Evolutionary conservation across 2,113 vertebrate species (phyloP), one percentile per base, ranked within the genome.

Genomic region (Lagopus leucura): DNA sequence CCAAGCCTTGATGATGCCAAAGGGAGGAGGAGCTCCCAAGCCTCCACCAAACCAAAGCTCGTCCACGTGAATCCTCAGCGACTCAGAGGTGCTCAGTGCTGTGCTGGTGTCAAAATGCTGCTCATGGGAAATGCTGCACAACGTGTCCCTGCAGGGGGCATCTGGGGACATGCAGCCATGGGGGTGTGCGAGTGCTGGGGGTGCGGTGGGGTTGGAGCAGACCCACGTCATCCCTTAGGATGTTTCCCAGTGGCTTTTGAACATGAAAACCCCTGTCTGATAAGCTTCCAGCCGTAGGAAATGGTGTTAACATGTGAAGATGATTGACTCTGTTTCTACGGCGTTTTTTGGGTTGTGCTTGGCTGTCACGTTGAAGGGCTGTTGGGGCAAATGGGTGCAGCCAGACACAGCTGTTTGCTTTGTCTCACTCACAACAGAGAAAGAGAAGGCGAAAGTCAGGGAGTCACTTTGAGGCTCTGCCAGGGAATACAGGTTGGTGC

Each of bases 31-130:
- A 64, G 4, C 19, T 92, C 63, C 16, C n/a, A 74, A 13, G 28
- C 10, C 42, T 21, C n/a, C 42, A 38, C 5, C 38, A 50, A 82
- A 66, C 30, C 30, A 83, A 48, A 75, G 8, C 11, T 60, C 42
- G 20, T 34, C 19, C 30, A 20, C 0, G 0, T 43, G 32, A 50
- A 48, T 40, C 12, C 32, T 75, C 36, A 1, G 1, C 71, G 70
- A 42, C 76, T 85, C 24, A 40, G 36, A 75, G 64, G 40, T n/a
- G 6, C 25, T 43, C 24, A 25, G 30, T 45, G 57, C 52, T 82
- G 66, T 55, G 40, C 74, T 63, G 30, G 34, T 25, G 50, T 36
- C 38, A 82, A 10, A 83, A 36, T 2, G 0, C 61, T 11, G 72
- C 67, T 22, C 11, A 43, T 42, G 61, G 80, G 47, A 63, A 40